Base-by-base conservation (phyloP, 1,140 invertebrate genomes). In the Sweltsa coloradensis region DNA sequence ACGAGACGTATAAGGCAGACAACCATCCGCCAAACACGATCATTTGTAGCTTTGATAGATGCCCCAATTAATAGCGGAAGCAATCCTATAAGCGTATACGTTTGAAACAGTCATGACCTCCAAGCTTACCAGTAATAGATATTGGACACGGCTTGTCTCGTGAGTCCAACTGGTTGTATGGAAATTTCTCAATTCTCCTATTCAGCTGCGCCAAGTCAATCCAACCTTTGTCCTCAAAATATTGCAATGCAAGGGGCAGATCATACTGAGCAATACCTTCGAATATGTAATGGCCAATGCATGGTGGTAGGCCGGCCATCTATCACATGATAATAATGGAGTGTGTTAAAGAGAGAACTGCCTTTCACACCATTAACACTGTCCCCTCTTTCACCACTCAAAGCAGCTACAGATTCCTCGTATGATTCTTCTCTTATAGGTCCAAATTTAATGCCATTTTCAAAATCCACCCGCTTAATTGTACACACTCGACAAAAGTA, bases 401-500 rank as follows among this genome's bases (percentile, higher is more conserved):
- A 4, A 6, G 23, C 23, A 5, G 19, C 25, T 5, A 42, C 4
- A 22, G 41, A 11, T 5, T n/a, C 14, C 14, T 18, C 22, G 14
- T 21, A 24, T 42, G 16, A 14, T 21, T 42, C 41, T 42, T 42
- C 14, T 4, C n/a, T 42, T n/a, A n/a, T 3, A 5, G 25, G 19
- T 42, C 25, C 41, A 42, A 18, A 14, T 24, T 18, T 42, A 4
- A 21, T 14, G 4, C 22, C 41, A 3, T 5, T 7, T n/a, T 21
- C 16, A 34, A 21, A 5, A 4, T 42, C 16, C 14, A 22, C 41
- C 25, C 14, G 18, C 7, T n/a, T 52, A 24, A 57, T 45, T 14
- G 48, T 24, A 46, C 59, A 59, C 46, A 51, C 59, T 21, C 53
- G 9, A 53, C 59, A 61, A 47, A 58, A 54, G 51, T 53, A 57